Evolutionary conservation across 2,797 vertebrate genomes (phyloP).

Genomic region (Nyctibius grandis): DNA sequence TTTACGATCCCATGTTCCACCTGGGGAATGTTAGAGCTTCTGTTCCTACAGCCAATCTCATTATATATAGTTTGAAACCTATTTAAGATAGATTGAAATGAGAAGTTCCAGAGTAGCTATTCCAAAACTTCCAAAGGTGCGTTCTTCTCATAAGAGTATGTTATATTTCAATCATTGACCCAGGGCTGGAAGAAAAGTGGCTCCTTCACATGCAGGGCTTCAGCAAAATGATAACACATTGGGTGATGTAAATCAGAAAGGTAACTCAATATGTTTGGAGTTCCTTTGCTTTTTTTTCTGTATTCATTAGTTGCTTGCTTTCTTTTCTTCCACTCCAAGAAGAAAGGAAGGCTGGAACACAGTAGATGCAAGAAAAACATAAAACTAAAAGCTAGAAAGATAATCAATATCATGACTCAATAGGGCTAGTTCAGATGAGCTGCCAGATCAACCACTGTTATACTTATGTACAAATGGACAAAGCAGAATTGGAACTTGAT

Average conservation of each 20-base stretch:
- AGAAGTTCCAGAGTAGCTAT: constrained; percentile 4
- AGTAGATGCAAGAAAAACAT: background rate
- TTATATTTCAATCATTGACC: background rate
- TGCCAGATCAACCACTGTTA: background rate
- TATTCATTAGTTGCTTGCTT: background rate
- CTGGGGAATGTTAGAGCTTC: background rate
- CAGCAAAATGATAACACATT: constrained; percentile 10
- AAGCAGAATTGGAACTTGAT: background rate
- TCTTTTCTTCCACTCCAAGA: background rate
- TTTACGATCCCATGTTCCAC: background rate
- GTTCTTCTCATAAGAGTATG: background rate
- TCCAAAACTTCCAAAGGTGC: background rate
- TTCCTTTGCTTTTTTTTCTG: background rate
- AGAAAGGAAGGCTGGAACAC: background rate
- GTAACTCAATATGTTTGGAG: background rate
- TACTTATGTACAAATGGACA: background rate
- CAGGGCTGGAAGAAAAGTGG: background rate
- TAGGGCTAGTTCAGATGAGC: background rate
- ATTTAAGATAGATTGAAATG: background rate
- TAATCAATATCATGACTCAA: background rate
- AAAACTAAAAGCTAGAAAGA: background rate
- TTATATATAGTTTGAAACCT: constrained; percentile 6
- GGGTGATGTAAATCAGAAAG: constrained; percentile 29
- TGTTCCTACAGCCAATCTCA: background rate
- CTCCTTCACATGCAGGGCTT: background rate